These are phyloP conservation scores for Piscicola geometra DNA, from an alignment of 2,888 invertebrate genomes.

Conservation along the genomic window DNA sequence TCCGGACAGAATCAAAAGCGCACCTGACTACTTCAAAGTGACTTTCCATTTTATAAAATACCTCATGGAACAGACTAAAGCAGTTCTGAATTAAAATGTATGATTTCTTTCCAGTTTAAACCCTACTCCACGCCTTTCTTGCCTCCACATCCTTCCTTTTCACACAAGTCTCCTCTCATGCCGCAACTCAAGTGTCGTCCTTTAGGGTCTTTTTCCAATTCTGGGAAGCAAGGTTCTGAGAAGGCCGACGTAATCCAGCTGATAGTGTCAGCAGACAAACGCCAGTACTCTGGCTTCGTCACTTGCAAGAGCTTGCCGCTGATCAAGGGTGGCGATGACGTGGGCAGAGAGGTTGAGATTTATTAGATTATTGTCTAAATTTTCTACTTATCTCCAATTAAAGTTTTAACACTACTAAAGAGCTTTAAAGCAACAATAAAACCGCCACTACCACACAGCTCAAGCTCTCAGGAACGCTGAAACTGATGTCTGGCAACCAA, in stretches of 20 bases:
- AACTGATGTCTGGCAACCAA: background rate
- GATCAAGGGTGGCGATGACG: background rate
- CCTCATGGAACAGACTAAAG: no score
- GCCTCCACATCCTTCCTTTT: conserved; percentile 1
- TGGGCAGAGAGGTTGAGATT: background rate
- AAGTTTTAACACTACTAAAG: no score
- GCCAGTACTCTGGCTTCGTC: background rate
- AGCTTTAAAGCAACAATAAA: no score
- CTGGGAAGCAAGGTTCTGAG: background rate
- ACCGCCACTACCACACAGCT: conserved; percentile 12
- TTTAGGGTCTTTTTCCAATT: background rate
- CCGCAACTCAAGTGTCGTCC: background rate
- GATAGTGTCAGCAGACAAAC: background rate
- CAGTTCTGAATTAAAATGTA: no score
- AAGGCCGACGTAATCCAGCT: background rate
- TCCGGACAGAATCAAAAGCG: conserved; percentile 25
- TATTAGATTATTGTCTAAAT: no score
- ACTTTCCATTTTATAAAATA: no score
- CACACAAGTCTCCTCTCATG: background rate
- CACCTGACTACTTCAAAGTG: conserved; percentile 20
- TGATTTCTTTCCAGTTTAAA: background rate
- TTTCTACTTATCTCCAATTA: no score
- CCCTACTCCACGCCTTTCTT: background rate
- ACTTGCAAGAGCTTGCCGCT: background rate
- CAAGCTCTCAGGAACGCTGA: conserved; percentile 4